A percentile compares a stretch with the other conserved stretches of the same genome.
Evolutionary conservation across 2,888 invertebrate species (phyloP).

Genomic region (Saturnia pavonia): DNA sequence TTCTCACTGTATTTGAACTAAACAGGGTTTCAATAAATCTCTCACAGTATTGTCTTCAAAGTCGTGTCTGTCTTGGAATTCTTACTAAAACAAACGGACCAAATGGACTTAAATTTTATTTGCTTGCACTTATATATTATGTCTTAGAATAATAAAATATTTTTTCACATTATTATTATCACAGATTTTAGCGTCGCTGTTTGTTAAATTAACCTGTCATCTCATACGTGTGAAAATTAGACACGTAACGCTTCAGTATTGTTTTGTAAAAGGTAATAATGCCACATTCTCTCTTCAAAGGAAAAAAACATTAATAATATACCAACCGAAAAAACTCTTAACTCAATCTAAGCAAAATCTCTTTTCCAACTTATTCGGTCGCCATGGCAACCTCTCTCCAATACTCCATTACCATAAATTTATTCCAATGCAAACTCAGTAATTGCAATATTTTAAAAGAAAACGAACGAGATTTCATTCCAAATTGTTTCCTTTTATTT

Average conservation of each 20-base stretch:
- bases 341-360: neutral
- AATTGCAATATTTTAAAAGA: conserved; percentile 37
- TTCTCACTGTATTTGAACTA: conserved; percentile 50
- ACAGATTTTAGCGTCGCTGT: neutral
- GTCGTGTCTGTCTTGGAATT: conserved; percentile 8
- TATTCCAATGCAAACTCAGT: conserved; percentile 41
- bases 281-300: neutral
- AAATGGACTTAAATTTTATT: conserved; percentile 13
- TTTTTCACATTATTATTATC: neutral
- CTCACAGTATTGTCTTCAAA: conserved; percentile 41
- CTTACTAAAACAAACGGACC: conserved; percentile 23
- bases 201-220: neutral
- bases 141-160: neutral
- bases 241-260: neutral
- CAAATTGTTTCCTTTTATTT: conserved; percentile 34
- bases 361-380: neutral
- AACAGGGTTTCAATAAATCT: conserved; percentile 60
- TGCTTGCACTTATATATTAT: neutral
- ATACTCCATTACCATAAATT: conserved; percentile 37
- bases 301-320: neutral
- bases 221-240: neutral
- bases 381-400: neutral
- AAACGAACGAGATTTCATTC: conserved; percentile 30
- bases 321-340: neutral
- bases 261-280: neutral